phyloP scores from a whole-genome alignment of 1,140 invertebrate species.

The Drosophila micromelanica region DNA sequence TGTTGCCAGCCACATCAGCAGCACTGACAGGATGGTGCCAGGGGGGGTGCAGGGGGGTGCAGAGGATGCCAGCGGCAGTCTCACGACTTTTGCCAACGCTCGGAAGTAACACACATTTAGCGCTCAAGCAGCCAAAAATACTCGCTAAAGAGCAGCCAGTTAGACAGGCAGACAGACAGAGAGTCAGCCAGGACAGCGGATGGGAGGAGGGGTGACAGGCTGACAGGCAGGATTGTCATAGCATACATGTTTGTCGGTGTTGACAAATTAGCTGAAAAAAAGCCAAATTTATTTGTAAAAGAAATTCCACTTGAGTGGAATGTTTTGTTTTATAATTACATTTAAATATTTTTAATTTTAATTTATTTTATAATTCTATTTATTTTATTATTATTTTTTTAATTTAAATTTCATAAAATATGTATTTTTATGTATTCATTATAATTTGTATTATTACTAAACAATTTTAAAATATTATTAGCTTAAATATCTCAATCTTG shows the following conservation, averaged over 20 bases:
- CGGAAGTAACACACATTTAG: constrained; percentile 81
- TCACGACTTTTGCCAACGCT: constrained; percentile 67
- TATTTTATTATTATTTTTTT: too few species aligned
- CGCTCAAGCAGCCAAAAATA: constrained; percentile 70
- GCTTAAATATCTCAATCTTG: too few species aligned
- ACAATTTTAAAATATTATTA: too few species aligned
- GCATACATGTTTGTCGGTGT: constrained; percentile 24
- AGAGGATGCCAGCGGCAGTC: background rate
- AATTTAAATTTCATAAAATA: too few species aligned
- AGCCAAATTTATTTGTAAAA: background rate
- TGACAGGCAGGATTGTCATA: constrained; percentile 40
- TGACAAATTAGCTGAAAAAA: constrained; percentile 15
- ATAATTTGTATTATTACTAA: too few species aligned
- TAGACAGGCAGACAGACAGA: constrained; percentile 43
- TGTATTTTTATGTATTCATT: too few species aligned
- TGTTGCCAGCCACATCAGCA: constrained; percentile 57
- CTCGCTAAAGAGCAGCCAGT: constrained; percentile 46
- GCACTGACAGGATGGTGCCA: constrained; percentile 4
- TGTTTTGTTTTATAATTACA: too few species aligned
- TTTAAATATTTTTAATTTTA: too few species aligned
- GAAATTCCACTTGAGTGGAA: too few species aligned
- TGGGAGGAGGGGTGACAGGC: constrained; percentile 32
- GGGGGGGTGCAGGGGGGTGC: too few species aligned
- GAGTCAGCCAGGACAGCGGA: constrained; percentile 20
- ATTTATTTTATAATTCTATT: too few species aligned